Conservation (phyloP, 2,888 invertebrate species). For the Agonopterix subpropinquella region DNA sequence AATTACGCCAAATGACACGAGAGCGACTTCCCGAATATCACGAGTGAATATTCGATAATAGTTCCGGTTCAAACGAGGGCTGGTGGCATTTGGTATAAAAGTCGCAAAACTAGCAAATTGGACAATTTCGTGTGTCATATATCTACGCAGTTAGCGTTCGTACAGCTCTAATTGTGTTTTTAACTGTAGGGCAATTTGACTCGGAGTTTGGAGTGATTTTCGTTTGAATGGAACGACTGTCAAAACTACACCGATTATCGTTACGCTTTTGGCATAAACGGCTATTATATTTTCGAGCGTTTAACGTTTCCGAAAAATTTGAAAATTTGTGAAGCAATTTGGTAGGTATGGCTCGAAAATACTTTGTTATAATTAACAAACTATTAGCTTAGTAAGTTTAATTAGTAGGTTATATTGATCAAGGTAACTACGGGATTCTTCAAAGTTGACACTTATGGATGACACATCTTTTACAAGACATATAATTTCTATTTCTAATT, state of each 20-base stretch:
- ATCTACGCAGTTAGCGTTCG: constrained; percentile 20
- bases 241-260: not conserved
- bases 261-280: not conserved
- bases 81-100: constrained; percentile 5
- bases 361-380: too few relatives aligned
- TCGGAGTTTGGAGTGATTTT: constrained; percentile 2
- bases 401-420: too few relatives aligned
- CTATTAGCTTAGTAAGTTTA: too few relatives aligned
- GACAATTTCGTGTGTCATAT: constrained; percentile 25
- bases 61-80: constrained; percentile 16
- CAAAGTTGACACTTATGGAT: too few relatives aligned
- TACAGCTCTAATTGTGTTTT: constrained; percentile 20
- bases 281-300: too few relatives aligned
- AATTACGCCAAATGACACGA: constrained; percentile 45
- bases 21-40: constrained; percentile 26
- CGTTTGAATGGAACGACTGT: not conserved
- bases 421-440: too few relatives aligned
- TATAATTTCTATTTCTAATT: too few relatives aligned
- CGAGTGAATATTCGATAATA: constrained; percentile 8
- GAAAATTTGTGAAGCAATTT: too few relatives aligned
- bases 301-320: too few relatives aligned
- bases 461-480: too few relatives aligned
- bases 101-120: constrained; percentile 16
- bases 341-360: too few relatives aligned
- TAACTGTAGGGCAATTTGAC: constrained; percentile 10